Percentiles rank a stretch among this genome's conserved stretches.
Evolutionary conservation across 1,140 invertebrate species (phyloP).

Genomic region (Copidosoma floridanum): DNA sequence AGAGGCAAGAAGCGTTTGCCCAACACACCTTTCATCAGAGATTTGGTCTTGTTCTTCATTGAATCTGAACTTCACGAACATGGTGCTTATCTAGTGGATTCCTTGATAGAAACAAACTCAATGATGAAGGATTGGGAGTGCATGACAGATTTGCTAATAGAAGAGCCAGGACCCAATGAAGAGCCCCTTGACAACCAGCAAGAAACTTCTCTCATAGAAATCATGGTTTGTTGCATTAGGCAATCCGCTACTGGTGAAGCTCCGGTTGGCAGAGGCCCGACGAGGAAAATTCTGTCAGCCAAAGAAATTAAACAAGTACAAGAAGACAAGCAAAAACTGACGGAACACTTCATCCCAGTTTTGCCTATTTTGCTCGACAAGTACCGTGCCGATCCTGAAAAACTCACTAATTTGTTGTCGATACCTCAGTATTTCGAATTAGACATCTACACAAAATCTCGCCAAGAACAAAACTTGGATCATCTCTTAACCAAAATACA

Average conservation of each 20-base stretch:
- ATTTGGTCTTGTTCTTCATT: constrained; percentile 98
- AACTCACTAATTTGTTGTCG: constrained; percentile 88
- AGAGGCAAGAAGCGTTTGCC: constrained; percentile 84
- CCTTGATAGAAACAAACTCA: constrained; percentile 96
- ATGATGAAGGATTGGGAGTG: constrained; percentile 99
- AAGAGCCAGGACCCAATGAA: constrained; percentile 89
- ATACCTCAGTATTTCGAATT: constrained; percentile 98
- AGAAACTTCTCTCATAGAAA: constrained; percentile 94
- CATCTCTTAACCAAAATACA: constrained; percentile 79
- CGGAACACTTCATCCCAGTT: constrained; percentile 93
- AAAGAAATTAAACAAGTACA: constrained; percentile 79
- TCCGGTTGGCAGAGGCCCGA: constrained; percentile 89
- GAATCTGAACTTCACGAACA: constrained; percentile 96
- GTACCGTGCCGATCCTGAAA: constrained; percentile 94
- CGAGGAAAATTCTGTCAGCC: constrained; percentile 72
- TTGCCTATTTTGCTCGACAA: constrained; percentile 89
- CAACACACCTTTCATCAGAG: constrained; percentile 93
- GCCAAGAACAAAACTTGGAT: constrained; percentile 83
- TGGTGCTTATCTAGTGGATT: constrained; percentile 97
- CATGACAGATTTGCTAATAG: constrained; percentile 95
- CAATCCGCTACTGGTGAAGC: constrained; percentile 94
- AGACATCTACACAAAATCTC: constrained; percentile 90
- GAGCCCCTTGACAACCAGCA: constrained; percentile 86
- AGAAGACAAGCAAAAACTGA: constrained; percentile 90
- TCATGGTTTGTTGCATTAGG: constrained; percentile 97